A percentile compares a stretch with the other conserved stretches of the same genome.
These are phyloP conservation scores for Crepidodera aurea DNA, from an alignment of 2,888 invertebrate species.

Conservation along the genomic window DNA sequence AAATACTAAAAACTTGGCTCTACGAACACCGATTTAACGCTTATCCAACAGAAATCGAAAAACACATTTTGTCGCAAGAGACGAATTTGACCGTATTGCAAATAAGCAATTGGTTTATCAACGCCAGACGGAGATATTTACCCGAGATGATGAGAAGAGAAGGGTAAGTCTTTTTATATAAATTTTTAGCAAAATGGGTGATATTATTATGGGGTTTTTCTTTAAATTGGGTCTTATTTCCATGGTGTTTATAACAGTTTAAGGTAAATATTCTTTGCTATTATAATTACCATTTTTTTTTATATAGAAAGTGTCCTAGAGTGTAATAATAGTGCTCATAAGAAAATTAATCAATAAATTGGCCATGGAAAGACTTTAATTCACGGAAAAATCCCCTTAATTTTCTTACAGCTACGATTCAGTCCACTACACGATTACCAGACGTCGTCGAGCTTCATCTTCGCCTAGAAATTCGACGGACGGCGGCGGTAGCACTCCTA, in stretches of 20 bases:
- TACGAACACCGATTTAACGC: slow-evolving; percentile 61
- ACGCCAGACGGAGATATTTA: slow-evolving; percentile 56
- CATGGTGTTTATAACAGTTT: slow-evolving; percentile 32
- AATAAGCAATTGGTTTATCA: slow-evolving; percentile 62
- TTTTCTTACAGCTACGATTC: slow-evolving; percentile 53
- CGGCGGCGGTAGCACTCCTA: slow-evolving; percentile 29
- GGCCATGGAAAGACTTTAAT: slow-evolving; percentile 26
- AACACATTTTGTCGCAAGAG: slow-evolving; percentile 58
- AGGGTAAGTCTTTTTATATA: slow-evolving; percentile 43
- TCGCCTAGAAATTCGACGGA: slow-evolving; percentile 32
- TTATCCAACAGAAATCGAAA: slow-evolving; percentile 61
- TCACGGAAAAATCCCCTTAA: slow-evolving; percentile 31
- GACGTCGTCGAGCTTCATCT: slow-evolving; percentile 53
- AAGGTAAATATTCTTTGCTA: slow-evolving; percentile 25
- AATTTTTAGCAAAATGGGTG: slow-evolving; percentile 21
- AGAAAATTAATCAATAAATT: too few relatives aligned
- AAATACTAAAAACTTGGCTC: slow-evolving; percentile 59
- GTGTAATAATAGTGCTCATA: too few relatives aligned
- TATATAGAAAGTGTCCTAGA: too few relatives aligned
- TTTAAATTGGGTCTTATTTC: slow-evolving; percentile 33
- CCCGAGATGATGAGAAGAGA: slow-evolving; percentile 61
- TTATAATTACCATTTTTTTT: not conserved
- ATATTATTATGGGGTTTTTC: slow-evolving; percentile 36
- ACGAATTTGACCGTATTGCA: slow-evolving; percentile 60
- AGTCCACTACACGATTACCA: slow-evolving; percentile 59